Conservation (phyloP, 2,113 vertebrate species). For the Melanocharis versteri region DNA sequence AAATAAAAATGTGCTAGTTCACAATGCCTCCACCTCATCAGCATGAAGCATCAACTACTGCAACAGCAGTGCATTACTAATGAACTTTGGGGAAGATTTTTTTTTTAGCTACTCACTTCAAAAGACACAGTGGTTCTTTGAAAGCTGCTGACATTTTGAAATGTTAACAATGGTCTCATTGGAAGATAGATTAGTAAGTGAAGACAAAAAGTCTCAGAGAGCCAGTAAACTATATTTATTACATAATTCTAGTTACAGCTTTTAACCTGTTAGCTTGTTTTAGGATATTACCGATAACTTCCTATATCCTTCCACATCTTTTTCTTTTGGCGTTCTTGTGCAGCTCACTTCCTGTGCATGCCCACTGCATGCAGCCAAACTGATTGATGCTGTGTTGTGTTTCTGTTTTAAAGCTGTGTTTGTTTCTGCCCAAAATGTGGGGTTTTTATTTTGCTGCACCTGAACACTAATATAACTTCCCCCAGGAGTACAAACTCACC, state of each 20-base stretch:
- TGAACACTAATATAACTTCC: not conserved
- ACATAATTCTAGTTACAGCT: not conserved
- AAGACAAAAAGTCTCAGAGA: not conserved
- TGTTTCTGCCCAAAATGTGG: not conserved
- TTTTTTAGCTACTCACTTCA: not conserved
- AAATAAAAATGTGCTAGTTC: not conserved
- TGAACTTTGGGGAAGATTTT: not conserved
- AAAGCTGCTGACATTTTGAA: not conserved
- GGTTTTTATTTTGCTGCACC: not conserved
- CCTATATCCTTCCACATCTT: not conserved
- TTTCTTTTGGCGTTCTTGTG: not conserved
- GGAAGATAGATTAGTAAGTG: not conserved
- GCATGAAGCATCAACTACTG: not conserved
- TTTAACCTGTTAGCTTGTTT: not conserved
- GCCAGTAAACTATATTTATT: not conserved
- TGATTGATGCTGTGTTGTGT: not conserved
- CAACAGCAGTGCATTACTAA: not conserved
- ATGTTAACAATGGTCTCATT: not conserved
- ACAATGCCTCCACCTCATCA: not conserved
- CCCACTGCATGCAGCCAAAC: not conserved
- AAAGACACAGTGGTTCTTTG: not conserved
- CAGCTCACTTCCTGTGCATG: too few relatives aligned
- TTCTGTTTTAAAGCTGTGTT: not conserved
- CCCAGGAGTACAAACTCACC: not conserved
- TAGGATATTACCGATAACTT: not conserved